phyloP scores from a whole-genome alignment of 2,797 vertebrate species.

The Cynodonichthys magdalenae region DNA sequence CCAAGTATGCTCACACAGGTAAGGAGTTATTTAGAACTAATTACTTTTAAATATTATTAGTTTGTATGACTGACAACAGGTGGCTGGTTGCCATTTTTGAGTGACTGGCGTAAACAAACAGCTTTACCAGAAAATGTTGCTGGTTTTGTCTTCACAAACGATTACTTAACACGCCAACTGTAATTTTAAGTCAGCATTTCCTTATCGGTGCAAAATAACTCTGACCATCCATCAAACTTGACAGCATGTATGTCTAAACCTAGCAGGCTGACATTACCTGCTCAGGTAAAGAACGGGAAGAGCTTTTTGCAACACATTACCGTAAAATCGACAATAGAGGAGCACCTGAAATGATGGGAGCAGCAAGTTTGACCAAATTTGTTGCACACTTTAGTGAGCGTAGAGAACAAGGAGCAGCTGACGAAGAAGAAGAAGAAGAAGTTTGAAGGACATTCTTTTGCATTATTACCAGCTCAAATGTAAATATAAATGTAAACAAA shows the following conservation, averaged over 20 bases:
- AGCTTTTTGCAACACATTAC: not conserved
- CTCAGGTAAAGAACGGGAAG: not conserved
- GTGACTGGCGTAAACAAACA: not conserved
- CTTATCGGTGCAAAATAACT: too few relatives aligned
- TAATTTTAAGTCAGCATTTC: too few relatives aligned
- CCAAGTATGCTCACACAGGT: slow-evolving; percentile 97
- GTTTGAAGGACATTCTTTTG: not conserved
- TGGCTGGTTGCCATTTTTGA: not conserved
- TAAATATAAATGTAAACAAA: too few relatives aligned
- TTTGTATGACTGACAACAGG: not conserved
- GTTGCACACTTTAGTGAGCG: too few relatives aligned
- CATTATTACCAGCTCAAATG: too few relatives aligned
- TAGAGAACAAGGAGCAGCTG: not conserved
- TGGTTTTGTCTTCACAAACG: not conserved
- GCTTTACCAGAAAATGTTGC: not conserved
- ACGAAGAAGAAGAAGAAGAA: not conserved
- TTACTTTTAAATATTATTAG: not conserved
- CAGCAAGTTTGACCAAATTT: not conserved
- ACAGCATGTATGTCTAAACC: too few relatives aligned
- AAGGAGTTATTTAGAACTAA: slow-evolving; percentile 45
- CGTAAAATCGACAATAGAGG: not conserved
- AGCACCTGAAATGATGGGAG: not conserved
- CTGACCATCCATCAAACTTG: too few relatives aligned
- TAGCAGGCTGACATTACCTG: not conserved
- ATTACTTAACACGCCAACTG: not conserved